phyloP scores from a whole-genome alignment of 1,140 invertebrate species.

The Maconellicoccus hirsutus region DNA sequence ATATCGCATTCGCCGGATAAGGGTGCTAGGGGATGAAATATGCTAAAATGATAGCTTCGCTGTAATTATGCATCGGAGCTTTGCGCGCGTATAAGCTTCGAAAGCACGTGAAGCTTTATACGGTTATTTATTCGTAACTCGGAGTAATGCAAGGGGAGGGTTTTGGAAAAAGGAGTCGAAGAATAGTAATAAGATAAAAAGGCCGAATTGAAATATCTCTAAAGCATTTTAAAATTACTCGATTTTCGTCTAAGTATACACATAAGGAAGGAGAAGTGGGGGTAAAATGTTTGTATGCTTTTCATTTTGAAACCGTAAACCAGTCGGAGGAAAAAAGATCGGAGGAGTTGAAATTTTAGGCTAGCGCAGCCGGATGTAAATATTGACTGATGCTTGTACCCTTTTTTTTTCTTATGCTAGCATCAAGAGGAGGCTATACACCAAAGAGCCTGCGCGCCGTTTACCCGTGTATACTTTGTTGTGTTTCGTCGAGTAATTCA shows the following conservation, averaged over 20 bases:
- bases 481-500: conserved; percentile 6
- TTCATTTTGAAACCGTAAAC: conserved; percentile 16
- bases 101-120: no score
- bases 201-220: neutral
- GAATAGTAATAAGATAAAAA: no score
- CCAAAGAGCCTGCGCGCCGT: conserved; percentile 7
- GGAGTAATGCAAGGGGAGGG: no score
- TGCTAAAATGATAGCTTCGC: no score
- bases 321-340: neutral
- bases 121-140: no score
- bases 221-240: conserved; percentile 13
- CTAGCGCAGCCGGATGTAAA: conserved; percentile 16
- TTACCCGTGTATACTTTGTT: conserved; percentile 10
- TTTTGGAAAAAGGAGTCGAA: no score
- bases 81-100: no score
- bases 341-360: neutral
- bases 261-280: no score
- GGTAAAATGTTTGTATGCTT: neutral
- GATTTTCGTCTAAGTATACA: neutral
- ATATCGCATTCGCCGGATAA: no score
- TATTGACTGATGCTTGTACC: conserved; percentile 22
- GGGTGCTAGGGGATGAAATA: no score
- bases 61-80: no score
- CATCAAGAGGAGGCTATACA: neutral
- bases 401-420: conserved; percentile 1